Conservation (phyloP, 2,113 vertebrate genomes). For the Podarcis raffonei region DNA sequence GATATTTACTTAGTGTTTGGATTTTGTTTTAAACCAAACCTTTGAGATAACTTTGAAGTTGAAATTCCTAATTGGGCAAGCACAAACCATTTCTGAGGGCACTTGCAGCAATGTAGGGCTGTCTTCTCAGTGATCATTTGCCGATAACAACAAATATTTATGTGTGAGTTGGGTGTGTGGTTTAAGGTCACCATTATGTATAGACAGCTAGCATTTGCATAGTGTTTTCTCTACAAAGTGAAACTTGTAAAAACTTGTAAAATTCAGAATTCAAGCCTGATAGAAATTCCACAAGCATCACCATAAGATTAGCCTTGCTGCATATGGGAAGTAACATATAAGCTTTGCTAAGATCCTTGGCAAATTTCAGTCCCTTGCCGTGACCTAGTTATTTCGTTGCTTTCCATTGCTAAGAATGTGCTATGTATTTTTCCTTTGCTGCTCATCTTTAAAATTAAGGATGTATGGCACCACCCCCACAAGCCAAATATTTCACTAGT, state of each 20-base stretch:
- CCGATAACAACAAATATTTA: background rate
- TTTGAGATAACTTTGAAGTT: conserved; percentile 37
- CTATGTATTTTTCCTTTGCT: background rate
- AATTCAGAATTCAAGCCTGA: conserved; percentile 7
- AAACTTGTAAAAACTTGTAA: conserved; percentile 40
- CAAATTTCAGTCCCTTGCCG: background rate
- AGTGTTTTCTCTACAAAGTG: conserved; percentile 2
- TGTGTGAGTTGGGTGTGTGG: conserved; percentile 20
- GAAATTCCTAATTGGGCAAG: conserved; percentile 31
- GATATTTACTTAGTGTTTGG: conserved; percentile 40
- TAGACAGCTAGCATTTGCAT: background rate
- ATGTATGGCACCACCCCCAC: too few species aligned
- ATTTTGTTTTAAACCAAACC: background rate
- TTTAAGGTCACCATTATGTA: background rate
- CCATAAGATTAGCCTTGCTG: background rate
- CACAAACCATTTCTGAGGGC: conserved; percentile 2
- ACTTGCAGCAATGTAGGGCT: conserved; percentile 17
- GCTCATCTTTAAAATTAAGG: background rate
- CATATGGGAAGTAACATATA: background rate
- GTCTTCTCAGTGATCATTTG: background rate
- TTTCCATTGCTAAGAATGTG: background rate
- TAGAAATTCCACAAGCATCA: background rate
- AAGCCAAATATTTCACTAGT: background rate
- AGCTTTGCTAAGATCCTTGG: background rate
- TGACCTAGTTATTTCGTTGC: background rate